Conservation (phyloP, 2,888 invertebrate species). For the Hybos culiciformis region DNA sequence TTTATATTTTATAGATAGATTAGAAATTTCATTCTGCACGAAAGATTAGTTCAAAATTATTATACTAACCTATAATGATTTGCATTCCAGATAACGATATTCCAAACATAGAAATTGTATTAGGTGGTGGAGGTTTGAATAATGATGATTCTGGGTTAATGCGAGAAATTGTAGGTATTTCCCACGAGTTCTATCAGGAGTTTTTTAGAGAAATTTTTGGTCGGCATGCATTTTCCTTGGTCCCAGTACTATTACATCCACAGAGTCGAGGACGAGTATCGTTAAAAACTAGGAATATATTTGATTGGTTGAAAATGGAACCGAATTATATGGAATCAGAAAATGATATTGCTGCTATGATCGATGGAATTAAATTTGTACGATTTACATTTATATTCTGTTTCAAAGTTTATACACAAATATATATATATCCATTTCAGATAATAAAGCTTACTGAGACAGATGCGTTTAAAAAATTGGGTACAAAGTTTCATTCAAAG, state of each 20-base stretch:
- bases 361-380: constrained; percentile 62
- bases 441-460: constrained; percentile 42
- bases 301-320: constrained; percentile 61
- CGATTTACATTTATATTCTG: constrained; percentile 16
- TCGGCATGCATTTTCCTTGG: constrained; percentile 48
- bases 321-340: constrained; percentile 68
- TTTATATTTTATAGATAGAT: too few relatives aligned
- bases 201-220: constrained; percentile 29
- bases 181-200: constrained; percentile 34
- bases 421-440: constrained; percentile 27
- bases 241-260: constrained; percentile 60
- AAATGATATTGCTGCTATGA: constrained; percentile 56
- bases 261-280: constrained; percentile 58
- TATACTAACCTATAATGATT: too few relatives aligned
- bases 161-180: constrained; percentile 45
- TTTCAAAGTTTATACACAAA: not conserved
- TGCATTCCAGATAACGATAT: constrained; percentile 37
- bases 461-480: constrained; percentile 39
- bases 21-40: too few relatives aligned
- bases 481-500: constrained; percentile 39
- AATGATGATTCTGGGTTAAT: constrained; percentile 58
- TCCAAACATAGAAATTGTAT: constrained; percentile 68
- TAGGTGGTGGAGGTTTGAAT: constrained; percentile 62
- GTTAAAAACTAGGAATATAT: constrained; percentile 56
- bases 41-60: too few relatives aligned